phyloP scores from a whole-genome alignment of 2,888 invertebrate genomes.

The Dexiosoma caninum region DNA sequence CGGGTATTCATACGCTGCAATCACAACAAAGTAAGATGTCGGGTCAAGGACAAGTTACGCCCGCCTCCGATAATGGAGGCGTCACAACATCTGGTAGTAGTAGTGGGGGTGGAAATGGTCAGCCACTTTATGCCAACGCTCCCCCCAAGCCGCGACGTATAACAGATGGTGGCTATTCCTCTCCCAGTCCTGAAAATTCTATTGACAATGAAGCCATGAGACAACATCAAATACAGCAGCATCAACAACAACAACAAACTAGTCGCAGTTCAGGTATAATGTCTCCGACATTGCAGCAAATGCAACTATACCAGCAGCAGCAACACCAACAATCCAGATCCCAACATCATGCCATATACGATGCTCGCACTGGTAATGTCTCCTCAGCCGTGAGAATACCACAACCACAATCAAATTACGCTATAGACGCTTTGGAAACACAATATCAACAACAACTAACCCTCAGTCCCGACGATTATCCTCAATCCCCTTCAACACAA shows the following conservation, averaged over 20 bases:
- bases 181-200: constrained; percentile 85
- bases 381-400: constrained; percentile 74
- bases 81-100: constrained; percentile 68
- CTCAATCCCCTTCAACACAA: constrained; percentile 62
- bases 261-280: constrained; percentile 71
- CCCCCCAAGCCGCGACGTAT: constrained; percentile 91
- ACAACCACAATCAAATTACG: constrained; percentile 68
- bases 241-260: constrained; percentile 75
- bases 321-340: constrained; percentile 69
- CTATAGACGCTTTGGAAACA: constrained; percentile 71
- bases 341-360: constrained; percentile 79
- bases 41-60: constrained; percentile 73
- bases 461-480: constrained; percentile 74
- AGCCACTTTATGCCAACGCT: constrained; percentile 92
- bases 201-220: constrained; percentile 73
- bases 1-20: constrained; percentile 77
- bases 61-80: constrained; percentile 72
- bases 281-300: constrained; percentile 75
- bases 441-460: constrained; percentile 72
- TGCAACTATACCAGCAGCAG: constrained; percentile 68
- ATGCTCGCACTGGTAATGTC: constrained; percentile 78
- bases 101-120: constrained; percentile 75
- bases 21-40: constrained; percentile 76
- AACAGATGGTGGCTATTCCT: constrained; percentile 86
- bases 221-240: constrained; percentile 64